Percentiles rank a stretch among this genome's conserved stretches.
These are phyloP conservation scores for Coilia nasus DNA, from an alignment of 2,797 vertebrate genomes.

Conservation along the genomic window DNA sequence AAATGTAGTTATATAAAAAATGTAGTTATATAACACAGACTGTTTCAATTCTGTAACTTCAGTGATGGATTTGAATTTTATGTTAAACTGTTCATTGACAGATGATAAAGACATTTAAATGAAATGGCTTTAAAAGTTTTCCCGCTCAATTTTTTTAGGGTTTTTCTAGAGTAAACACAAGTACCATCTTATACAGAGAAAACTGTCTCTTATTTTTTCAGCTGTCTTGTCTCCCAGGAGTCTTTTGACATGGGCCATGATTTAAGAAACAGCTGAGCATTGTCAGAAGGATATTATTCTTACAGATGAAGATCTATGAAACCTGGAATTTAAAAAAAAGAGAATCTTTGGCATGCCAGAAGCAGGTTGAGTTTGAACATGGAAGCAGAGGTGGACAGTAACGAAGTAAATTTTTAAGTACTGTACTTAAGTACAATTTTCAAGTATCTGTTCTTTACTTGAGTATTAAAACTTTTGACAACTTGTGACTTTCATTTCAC, in stretches of 20 bases:
- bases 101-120: background rate
- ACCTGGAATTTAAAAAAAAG: conserved; percentile 2
- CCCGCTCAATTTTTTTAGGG: background rate
- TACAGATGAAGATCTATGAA: conserved; percentile 46
- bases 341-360: conserved; percentile 1
- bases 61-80: background rate
- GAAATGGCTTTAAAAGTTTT: background rate
- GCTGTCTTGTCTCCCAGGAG: conserved; percentile 40
- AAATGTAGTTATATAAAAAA: background rate
- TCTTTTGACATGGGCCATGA: conserved; percentile 31
- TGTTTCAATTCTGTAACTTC: background rate
- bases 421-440: too few relatives aligned
- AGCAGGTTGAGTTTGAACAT: background rate
- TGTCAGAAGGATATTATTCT: conserved; percentile 43
- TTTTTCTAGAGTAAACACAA: conserved; percentile 28
- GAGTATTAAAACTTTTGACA: too few relatives aligned
- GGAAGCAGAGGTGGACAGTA: background rate
- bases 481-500: too few relatives aligned
- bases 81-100: background rate
- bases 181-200: conserved; percentile 15
- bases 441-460: too few relatives aligned
- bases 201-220: conserved; percentile 44
- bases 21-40: background rate
- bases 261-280: conserved; percentile 46
- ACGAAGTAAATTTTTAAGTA: too few relatives aligned